A percentile compares a stretch with the other conserved stretches of the same genome.
These are phyloP conservation scores for Tapera naevia DNA, from an alignment of 2,797 vertebrate genomes.

Conservation along the genomic window DNA sequence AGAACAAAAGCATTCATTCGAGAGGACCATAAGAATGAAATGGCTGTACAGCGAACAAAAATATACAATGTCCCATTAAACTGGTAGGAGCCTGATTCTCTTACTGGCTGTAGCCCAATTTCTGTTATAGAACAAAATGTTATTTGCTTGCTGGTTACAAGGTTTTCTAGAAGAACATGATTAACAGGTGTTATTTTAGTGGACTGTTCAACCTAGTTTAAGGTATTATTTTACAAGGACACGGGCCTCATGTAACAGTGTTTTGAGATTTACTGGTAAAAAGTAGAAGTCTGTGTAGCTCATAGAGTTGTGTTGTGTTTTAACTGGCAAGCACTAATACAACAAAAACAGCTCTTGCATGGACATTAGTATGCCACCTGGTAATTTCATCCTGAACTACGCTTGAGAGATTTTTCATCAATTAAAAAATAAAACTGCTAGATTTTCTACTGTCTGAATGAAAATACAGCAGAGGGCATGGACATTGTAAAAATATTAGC, in stretches of 20 bases:
- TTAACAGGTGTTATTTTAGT: background rate
- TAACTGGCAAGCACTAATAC: background rate
- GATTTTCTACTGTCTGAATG: background rate
- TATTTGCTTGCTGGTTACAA: background rate
- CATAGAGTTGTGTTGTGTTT: background rate
- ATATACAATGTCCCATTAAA: slow-evolving; percentile 22
- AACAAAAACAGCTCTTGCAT: background rate
- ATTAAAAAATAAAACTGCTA: background rate
- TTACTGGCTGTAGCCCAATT: background rate
- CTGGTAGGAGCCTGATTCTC: background rate
- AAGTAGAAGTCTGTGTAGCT: background rate
- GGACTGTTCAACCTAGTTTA: accelerated
- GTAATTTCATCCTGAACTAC: background rate
- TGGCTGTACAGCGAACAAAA: slow-evolving; percentile 10
- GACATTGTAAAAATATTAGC: background rate
- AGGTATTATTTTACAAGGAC: background rate
- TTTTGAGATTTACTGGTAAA: background rate
- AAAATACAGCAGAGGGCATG: background rate
- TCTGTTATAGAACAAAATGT: background rate
- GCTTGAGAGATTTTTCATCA: background rate
- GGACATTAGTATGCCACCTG: background rate
- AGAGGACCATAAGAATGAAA: slow-evolving; percentile 24
- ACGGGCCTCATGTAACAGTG: background rate
- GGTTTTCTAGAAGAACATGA: background rate
- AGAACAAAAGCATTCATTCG: slow-evolving; percentile 29